Conservation (phyloP, 2,113 vertebrate species). For the Malurus melanocephalus region DNA sequence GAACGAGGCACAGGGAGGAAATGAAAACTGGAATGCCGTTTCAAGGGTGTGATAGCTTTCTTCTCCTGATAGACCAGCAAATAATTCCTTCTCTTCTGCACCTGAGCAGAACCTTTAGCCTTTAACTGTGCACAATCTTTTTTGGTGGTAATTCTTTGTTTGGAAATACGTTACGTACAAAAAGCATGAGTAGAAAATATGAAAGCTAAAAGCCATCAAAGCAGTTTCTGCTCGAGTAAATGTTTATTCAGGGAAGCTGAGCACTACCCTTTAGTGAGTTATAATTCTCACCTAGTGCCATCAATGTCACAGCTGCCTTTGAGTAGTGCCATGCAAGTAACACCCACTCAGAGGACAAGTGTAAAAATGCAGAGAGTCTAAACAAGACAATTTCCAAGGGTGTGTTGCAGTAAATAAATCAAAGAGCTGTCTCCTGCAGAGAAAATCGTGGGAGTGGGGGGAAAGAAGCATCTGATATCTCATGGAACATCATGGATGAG, state of each 20-base stretch:
- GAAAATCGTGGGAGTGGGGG: rapidly evolving
- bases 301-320: not conserved
- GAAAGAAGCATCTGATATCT: not conserved
- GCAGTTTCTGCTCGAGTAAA: not conserved
- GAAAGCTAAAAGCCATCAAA: not conserved
- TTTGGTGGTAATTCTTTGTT: not conserved
- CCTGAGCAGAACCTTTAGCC: not conserved
- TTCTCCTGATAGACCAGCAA: not conserved
- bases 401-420: slow-evolving; percentile 11
- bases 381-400: not conserved
- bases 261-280: not conserved
- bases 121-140: not conserved
- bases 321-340: not conserved
- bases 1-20: not conserved
- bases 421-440: not conserved
- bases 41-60: too few relatives aligned
- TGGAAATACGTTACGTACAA: not conserved
- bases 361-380: not conserved
- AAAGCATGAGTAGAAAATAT: not conserved
- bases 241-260: not conserved
- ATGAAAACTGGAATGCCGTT: not conserved
- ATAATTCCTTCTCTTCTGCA: not conserved
- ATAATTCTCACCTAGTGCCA: not conserved
- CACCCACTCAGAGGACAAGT: not conserved
- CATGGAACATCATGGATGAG: rapidly evolving